Conservation (phyloP, 2,888 invertebrate species). For the Agelastica alni region DNA sequence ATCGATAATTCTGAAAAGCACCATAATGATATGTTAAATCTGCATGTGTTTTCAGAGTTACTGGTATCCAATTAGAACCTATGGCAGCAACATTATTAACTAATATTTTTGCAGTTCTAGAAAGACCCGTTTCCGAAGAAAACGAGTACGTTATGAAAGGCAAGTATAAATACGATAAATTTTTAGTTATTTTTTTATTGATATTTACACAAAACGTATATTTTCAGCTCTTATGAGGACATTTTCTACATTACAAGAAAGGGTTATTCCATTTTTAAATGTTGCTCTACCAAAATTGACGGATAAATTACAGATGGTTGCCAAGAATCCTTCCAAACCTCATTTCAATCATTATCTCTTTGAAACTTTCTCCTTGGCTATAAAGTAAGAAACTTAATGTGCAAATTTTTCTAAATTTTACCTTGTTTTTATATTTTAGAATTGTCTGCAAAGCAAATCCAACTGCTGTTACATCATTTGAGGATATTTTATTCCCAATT, state of each 20-base stretch:
- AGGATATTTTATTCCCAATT: slow-evolving; percentile 90
- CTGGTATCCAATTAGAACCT: slow-evolving; percentile 66
- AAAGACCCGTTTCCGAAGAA: slow-evolving; percentile 77
- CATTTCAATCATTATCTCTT: slow-evolving; percentile 99
- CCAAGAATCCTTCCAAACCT: slow-evolving; percentile 94
- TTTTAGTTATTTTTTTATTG: neutral
- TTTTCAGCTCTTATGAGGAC: slow-evolving; percentile 85
- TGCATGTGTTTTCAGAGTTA: slow-evolving; percentile 57
- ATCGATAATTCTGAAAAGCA: too few species aligned
- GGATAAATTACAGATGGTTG: slow-evolving; percentile 77
- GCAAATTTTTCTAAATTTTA: neutral
- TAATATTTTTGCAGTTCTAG: slow-evolving; percentile 77
- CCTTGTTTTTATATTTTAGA: too few species aligned
- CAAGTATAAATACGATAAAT: slow-evolving; percentile 42
- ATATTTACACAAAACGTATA: neutral
- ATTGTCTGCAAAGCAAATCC: slow-evolving; percentile 85
- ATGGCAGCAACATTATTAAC: slow-evolving; percentile 71
- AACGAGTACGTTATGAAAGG: slow-evolving; percentile 99
- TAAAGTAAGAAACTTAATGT: slow-evolving; percentile 65
- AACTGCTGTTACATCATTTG: slow-evolving; percentile 82
- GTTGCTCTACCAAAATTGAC: slow-evolving; percentile 85
- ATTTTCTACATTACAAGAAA: slow-evolving; percentile 79
- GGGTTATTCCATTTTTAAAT: slow-evolving; percentile 77
- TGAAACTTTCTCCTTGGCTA: slow-evolving; percentile 88
- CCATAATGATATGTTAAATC: neutral